phyloP scores from a whole-genome alignment of 2,888 invertebrate species.

The Limenitis camilla region DNA sequence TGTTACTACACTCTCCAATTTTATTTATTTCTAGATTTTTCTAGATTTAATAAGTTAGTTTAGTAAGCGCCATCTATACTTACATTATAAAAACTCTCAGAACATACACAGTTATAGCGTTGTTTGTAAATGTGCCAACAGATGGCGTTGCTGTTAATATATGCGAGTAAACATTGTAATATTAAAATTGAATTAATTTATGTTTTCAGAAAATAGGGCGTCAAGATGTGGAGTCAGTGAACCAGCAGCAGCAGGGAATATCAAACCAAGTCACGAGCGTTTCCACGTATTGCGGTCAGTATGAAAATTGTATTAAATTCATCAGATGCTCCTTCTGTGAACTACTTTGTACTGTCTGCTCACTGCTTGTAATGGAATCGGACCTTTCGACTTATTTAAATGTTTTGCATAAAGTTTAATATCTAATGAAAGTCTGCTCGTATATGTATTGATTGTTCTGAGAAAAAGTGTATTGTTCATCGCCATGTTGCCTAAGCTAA shows the following conservation, averaged over 20 bases:
- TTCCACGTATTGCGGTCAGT: slow-evolving; percentile 69
- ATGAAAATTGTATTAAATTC: slow-evolving; percentile 42
- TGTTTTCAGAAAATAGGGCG: slow-evolving; percentile 63
- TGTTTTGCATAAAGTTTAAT: too few species aligned
- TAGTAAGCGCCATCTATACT: slow-evolving; percentile 21
- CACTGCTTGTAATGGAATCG: slow-evolving; percentile 22
- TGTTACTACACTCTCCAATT: too few species aligned
- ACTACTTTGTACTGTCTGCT: slow-evolving; percentile 21
- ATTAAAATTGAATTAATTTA: slow-evolving; percentile 21
- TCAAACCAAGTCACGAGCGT: slow-evolving; percentile 58
- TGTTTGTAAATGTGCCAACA: slow-evolving; percentile 23
- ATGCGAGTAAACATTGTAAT: neutral
- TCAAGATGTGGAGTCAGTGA: slow-evolving; percentile 57
- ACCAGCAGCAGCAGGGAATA: slow-evolving; percentile 32
- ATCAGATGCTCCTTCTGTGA: slow-evolving; percentile 31
- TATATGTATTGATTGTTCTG: too few species aligned
- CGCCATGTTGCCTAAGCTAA: too few species aligned
- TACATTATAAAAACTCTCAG: slow-evolving; percentile 8
- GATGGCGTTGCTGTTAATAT: slow-evolving; percentile 37
- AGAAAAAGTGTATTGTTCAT: too few species aligned
- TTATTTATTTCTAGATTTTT: too few species aligned
- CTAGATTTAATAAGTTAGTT: too few species aligned
- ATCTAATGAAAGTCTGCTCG: too few species aligned
- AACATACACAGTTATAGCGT: slow-evolving; percentile 15
- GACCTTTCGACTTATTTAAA: slow-evolving; percentile 16